Conservation (phyloP, 1,140 invertebrate genomes). For the Aphaenogaster rudis region DNA sequence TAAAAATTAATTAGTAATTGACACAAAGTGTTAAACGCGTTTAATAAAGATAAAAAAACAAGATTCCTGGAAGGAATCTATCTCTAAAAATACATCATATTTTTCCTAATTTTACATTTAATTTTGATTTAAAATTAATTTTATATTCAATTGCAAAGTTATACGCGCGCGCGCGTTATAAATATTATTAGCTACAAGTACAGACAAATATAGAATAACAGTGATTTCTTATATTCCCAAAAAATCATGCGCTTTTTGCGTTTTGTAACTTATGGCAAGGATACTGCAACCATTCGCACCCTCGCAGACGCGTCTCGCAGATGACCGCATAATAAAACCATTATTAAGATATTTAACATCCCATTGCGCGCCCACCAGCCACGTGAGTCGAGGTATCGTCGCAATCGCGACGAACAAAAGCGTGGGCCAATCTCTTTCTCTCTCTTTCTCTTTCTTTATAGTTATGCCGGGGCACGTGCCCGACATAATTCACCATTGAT, state of each 20-base stretch:
- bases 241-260: background rate
- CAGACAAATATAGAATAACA: background rate
- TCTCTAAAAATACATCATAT: background rate
- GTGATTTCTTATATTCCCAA: background rate
- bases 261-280: background rate
- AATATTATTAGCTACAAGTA: background rate
- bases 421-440: conserved; percentile 66
- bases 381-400: conserved; percentile 48
- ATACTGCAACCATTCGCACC: background rate
- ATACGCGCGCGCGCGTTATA: background rate
- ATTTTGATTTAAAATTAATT: background rate
- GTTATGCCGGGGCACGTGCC: conserved; percentile 80
- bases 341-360: conserved; percentile 79
- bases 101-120: background rate
- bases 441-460: conserved; percentile 77
- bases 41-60: background rate
- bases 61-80: background rate
- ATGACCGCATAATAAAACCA: conserved; percentile 79
- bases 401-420: conserved; percentile 74
- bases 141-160: background rate
- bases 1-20: background rate
- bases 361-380: conserved; percentile 38
- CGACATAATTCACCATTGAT: conserved; percentile 84
- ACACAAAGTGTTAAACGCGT: background rate
- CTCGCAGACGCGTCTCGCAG: conserved; percentile 35